Base-by-base conservation (phyloP, 2,888 invertebrate genomes). In the Mesorhabditis spiculigera region DNA sequence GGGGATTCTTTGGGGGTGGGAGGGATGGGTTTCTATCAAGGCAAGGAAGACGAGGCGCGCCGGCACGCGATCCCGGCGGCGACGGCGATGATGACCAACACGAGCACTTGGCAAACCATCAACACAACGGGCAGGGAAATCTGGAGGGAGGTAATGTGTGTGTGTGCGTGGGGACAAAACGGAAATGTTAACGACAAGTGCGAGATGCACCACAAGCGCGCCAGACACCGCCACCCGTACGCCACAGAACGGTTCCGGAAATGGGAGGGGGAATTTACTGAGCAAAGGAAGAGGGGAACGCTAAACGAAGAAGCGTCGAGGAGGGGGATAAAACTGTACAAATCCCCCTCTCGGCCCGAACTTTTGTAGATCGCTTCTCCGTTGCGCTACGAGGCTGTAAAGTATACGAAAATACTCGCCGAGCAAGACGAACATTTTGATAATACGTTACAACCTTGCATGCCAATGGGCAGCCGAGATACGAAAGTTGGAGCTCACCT, bases 61-160 rank as follows among this genome's bases (percentile, higher is more conserved):
- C 72, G 73, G 50, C 71, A 74, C 10, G 72, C 75, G n/a, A 68
- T 13, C 5, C 68, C 70, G 5, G 75, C 68, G 13, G 74, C 77
- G 43, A 71, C 69, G 43, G 65, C 68, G 63, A 75, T 73, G 63
- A 78, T 67, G n/a, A 78, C 66, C 13, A 74, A 63, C 16, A 73
- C 61, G 45, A 77, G 65, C 58, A 80, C 76, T 74, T 80, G 80
- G 6, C 75, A 44, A 45, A 71, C 71, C 74, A 80, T 71, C 66
- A 80, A 71, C 50, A 71, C 71, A 28, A 73, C 71, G 50, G 80
- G 78, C 68, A 80, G 72, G 42, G 77, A 73, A 68, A 80, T 80
- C 79, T 80, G 75, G 4, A 71, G 68, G 28, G 28, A 28, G 28
- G 28, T 28, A 28, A 28, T 28, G 28, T 28, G 28, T 28, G n/a